Conservation (phyloP, 2,113 vertebrate genomes). For the Myrmecobius fasciatus region DNA sequence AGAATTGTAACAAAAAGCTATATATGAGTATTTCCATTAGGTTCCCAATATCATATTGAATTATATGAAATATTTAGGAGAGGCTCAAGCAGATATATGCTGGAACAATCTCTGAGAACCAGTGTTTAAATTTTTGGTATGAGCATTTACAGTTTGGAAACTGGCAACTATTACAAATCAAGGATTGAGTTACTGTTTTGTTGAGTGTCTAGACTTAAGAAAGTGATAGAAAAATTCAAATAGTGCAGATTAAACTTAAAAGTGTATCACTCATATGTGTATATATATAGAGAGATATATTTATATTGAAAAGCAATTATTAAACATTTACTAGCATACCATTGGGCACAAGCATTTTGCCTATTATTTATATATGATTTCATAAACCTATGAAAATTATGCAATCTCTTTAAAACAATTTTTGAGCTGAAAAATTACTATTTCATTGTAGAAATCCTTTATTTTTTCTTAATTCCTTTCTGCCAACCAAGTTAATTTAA, state of each 20-base stretch:
- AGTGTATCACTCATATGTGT: background rate
- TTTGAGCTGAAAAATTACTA: background rate
- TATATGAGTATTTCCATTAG: background rate
- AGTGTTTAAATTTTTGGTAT: background rate
- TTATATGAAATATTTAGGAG: background rate
- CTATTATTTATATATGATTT: background rate
- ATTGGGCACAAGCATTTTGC: background rate
- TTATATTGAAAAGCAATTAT: background rate
- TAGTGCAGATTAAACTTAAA: background rate
- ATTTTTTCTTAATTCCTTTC: conserved; percentile 20
- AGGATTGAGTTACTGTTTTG: background rate
- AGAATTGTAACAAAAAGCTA: background rate
- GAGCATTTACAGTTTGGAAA: background rate
- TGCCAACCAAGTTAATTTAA: background rate
- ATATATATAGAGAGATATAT: too few relatives aligned
- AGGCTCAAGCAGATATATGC: background rate
- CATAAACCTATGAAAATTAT: background rate
- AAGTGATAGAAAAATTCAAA: background rate
- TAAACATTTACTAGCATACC: background rate
- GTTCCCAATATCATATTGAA: background rate
- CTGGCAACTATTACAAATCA: background rate
- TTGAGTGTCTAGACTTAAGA: background rate
- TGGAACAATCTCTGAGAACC: background rate
- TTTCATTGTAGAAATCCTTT: background rate
- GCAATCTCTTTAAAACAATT: background rate